A percentile compares a stretch with the other conserved stretches of the same genome.
Conservation (phyloP, 2,113 vertebrate genomes). For the Eretmochelys imbricata region DNA sequence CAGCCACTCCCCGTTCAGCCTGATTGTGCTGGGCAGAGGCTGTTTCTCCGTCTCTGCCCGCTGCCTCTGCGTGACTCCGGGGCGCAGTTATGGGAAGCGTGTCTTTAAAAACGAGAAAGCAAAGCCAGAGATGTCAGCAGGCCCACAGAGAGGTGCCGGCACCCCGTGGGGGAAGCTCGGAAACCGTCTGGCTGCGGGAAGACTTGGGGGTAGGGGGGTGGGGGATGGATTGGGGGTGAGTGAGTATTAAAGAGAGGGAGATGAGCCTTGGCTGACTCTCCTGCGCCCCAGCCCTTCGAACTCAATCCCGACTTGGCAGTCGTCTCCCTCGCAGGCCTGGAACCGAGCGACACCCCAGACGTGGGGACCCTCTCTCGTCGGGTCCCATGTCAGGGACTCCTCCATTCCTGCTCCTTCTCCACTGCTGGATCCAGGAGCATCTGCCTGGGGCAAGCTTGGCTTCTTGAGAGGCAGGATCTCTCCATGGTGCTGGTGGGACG, state of each 20-base stretch:
- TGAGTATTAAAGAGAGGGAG: accelerated
- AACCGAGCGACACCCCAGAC: not conserved
- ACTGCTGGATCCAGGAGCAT: not conserved
- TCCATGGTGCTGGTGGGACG: not conserved
- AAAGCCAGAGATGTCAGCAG: not conserved
- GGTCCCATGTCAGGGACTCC: not conserved
- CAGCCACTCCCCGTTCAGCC: not conserved
- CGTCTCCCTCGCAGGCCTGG: not conserved
- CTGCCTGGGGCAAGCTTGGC: not conserved
- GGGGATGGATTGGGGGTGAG: not conserved
- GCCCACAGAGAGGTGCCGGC: not conserved
- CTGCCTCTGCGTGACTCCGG: not conserved
- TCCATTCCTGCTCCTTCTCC: not conserved
- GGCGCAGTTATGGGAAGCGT: accelerated
- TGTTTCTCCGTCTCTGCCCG: accelerated
- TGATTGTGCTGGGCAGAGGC: accelerated
- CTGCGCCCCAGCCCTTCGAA: not conserved
- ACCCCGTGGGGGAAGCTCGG: not conserved
- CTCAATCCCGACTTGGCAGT: not conserved
- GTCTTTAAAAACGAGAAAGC: not conserved
- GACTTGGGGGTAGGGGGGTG: accelerated
- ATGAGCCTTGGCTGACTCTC: not conserved
- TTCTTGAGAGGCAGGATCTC: not conserved
- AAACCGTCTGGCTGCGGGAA: not conserved
- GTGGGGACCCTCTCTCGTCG: not conserved